These are phyloP conservation scores for Drosophila bocki DNA, from an alignment of 1,140 invertebrate genomes.

Conservation along the genomic window DNA sequence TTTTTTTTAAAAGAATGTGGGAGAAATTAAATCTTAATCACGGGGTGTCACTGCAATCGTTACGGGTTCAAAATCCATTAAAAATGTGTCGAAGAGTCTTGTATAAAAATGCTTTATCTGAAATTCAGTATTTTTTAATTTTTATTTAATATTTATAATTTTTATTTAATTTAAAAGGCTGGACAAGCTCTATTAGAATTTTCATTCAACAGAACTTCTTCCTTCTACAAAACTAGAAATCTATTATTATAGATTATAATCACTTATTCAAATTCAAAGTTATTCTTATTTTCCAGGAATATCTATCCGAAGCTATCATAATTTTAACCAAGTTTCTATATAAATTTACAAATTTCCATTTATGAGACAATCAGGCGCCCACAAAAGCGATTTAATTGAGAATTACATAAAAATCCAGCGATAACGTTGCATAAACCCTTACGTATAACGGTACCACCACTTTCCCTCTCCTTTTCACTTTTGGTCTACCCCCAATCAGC, in stretches of 20 bases:
- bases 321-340: too few relatives aligned
- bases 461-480: conserved; percentile 1
- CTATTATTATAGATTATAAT: too few relatives aligned
- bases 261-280: not conserved
- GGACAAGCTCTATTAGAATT: not conserved
- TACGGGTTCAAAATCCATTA: too few relatives aligned
- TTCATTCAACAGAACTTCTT: not conserved
- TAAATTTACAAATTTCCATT: not conserved
- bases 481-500: not conserved
- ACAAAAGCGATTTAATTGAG: conserved; percentile 52
- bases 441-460: conserved; percentile 30
- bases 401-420: conserved; percentile 66
- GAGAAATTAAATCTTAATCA: not conserved
- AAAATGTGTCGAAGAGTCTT: too few relatives aligned
- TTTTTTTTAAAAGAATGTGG: not conserved
- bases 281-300: not conserved
- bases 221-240: not conserved
- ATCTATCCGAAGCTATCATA: not conserved
- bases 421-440: conserved; percentile 74
- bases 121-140: not conserved
- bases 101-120: too few relatives aligned
- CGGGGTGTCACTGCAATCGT: too few relatives aligned
- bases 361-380: not conserved
- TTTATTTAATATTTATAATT: too few relatives aligned
- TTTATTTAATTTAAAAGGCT: too few relatives aligned